These are phyloP conservation scores for Arenaria interpres DNA, from an alignment of 2,113 vertebrate species.

Conservation along the genomic window DNA sequence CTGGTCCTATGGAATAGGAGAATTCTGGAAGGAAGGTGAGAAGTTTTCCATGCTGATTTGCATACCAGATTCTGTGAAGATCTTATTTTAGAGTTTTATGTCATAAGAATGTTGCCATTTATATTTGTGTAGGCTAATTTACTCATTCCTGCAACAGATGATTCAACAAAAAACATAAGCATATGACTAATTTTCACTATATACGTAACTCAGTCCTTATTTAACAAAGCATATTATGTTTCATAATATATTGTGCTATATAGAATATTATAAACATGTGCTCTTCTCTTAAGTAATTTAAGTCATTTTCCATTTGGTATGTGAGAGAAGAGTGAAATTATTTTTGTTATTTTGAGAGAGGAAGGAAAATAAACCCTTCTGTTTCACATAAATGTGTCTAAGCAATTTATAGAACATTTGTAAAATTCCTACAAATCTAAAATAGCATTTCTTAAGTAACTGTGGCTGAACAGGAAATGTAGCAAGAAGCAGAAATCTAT, in stretches of 20 bases:
- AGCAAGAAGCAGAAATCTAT: background rate
- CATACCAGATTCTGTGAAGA: background rate
- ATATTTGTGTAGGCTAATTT: background rate
- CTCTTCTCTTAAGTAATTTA: background rate
- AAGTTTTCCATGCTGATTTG: background rate
- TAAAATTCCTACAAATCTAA: background rate
- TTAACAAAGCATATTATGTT: background rate
- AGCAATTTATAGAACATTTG: background rate
- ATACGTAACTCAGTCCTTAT: background rate
- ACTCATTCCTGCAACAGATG: background rate
- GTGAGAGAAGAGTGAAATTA: background rate
- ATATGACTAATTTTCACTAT: background rate
- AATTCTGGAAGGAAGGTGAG: background rate
- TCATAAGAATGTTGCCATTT: background rate
- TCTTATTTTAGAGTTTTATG: background rate
- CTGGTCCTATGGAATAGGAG: background rate
- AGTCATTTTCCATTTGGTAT: background rate
- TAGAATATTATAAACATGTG: background rate
- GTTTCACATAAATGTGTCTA: background rate
- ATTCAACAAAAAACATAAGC: background rate
- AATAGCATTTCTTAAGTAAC: background rate
- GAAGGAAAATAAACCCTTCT: background rate
- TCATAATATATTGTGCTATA: background rate
- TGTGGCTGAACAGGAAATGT: background rate
- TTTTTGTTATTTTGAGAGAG: background rate